A percentile compares a stretch with the other conserved stretches of the same genome.
These are phyloP conservation scores for Noctua fimbriata DNA, from an alignment of 2,888 invertebrate species.

Conservation along the genomic window DNA sequence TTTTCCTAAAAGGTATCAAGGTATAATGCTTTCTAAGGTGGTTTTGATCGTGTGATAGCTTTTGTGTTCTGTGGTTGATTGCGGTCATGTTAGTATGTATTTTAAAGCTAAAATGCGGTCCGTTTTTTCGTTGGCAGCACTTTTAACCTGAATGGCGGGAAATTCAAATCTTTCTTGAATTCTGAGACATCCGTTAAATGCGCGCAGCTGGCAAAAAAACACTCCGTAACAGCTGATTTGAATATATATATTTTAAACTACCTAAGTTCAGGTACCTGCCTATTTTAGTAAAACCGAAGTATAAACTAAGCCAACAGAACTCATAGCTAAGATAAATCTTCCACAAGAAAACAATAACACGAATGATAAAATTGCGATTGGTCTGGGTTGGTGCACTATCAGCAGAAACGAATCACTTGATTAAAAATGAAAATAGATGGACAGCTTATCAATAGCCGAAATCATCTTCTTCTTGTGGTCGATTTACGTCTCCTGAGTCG, in stretches of 20 bases:
- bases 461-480: slow-evolving; percentile 6
- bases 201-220: background rate
- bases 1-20: background rate
- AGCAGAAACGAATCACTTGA: slow-evolving; percentile 52
- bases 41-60: too few species aligned
- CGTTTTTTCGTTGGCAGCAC: background rate
- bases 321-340: background rate
- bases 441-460: background rate
- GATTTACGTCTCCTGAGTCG: slow-evolving; percentile 10
- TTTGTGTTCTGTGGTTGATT: background rate
- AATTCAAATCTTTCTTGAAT: background rate
- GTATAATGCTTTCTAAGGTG: too few species aligned
- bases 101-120: background rate
- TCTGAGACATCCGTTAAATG: background rate
- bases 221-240: background rate
- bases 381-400: slow-evolving; percentile 3
- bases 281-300: background rate
- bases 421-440: slow-evolving; percentile 33
- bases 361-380: slow-evolving; percentile 31
- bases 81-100: background rate
- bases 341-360: background rate
- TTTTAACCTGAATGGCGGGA: background rate
- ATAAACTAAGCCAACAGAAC: background rate
- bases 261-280: background rate
- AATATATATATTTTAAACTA: background rate